A percentile compares a stretch with the other conserved stretches of the same genome.
phyloP scores from a whole-genome alignment of 2,113 vertebrate genomes.

The Otus sunia region DNA sequence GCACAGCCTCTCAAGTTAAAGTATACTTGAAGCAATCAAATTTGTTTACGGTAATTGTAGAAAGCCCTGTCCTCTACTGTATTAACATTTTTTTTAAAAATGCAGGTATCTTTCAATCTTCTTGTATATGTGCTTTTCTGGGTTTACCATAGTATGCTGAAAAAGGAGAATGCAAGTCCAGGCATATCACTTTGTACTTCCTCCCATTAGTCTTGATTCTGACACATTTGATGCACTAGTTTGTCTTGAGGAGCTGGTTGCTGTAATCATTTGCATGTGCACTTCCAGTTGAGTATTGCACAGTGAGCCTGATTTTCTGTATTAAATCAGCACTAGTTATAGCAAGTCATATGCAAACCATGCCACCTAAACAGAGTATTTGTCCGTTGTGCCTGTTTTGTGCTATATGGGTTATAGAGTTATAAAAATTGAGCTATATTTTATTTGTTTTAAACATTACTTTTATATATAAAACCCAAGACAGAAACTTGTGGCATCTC shows the following conservation, averaged over 20 bases:
- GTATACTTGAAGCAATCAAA: background rate
- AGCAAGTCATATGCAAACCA: background rate
- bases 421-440: background rate
- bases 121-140: background rate
- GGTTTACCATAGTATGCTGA: background rate
- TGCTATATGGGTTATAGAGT: background rate
- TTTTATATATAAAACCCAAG: background rate
- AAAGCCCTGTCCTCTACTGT: background rate
- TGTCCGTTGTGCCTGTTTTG: background rate
- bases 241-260: constrained; percentile 54
- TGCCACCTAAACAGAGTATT: background rate
- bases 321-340: background rate
- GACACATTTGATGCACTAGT: constrained; percentile 28
- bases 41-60: background rate
- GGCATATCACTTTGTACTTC: background rate
- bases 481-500: background rate
- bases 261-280: constrained; percentile 6
- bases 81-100: background rate
- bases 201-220: constrained; percentile 9
- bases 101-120: background rate
- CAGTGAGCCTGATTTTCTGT: background rate
- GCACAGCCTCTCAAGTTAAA: background rate
- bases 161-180: constrained; percentile 18
- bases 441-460: background rate
- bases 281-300: background rate